Percentiles rank a stretch among this genome's conserved stretches.
Evolutionary conservation across 2,113 vertebrate genomes (phyloP).

Genomic region (Onychorhynchus coronatus): DNA sequence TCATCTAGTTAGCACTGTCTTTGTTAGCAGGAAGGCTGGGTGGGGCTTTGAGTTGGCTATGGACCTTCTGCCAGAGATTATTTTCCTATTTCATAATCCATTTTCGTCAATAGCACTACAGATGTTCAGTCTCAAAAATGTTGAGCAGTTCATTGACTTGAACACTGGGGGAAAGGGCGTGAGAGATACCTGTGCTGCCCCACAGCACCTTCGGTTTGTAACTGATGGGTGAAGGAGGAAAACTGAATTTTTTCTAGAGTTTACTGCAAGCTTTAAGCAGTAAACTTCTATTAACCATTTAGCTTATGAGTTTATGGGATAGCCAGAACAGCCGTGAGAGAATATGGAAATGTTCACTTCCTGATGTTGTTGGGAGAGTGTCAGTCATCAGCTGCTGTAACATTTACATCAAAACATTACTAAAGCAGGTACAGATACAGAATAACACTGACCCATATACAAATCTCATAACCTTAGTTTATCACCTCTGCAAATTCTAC

Average conservation of each 20-base stretch:
- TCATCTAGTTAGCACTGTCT: background rate
- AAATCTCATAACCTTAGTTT: background rate
- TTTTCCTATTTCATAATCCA: background rate
- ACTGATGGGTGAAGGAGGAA: background rate
- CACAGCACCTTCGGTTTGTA: background rate
- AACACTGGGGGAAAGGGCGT: background rate
- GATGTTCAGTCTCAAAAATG: background rate
- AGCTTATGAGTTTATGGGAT: background rate
- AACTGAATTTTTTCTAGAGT: background rate
- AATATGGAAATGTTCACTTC: background rate
- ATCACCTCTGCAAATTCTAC: background rate
- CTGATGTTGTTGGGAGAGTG: background rate
- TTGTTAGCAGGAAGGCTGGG: background rate
- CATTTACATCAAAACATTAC: background rate
- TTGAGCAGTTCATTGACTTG: background rate
- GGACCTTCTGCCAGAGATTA: background rate
- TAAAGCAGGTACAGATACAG: background rate
- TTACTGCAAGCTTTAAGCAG: background rate
- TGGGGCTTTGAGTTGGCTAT: background rate
- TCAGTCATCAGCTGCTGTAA: background rate
- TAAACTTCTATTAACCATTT: background rate
- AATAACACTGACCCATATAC: background rate
- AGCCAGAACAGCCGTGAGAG: background rate
- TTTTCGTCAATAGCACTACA: background rate
- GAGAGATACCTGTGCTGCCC: background rate